Evolutionary conservation across 2,888 invertebrate species (phyloP).

Genomic region (Oconnorella tubifera): DNA sequence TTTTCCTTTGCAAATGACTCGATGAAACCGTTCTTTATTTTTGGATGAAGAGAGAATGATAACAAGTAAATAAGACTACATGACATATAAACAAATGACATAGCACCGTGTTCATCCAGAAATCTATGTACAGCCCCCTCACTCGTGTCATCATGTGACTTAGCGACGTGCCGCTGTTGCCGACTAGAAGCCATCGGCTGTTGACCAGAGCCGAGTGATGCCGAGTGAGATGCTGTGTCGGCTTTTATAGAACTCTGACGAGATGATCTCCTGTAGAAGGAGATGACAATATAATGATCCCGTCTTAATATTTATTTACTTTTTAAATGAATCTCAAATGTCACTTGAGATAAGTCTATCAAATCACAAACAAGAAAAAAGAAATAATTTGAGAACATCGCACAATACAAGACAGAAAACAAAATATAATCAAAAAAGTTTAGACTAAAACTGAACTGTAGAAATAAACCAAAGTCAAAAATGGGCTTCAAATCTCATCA

Average conservation of each 20-base stretch:
- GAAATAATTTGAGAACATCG: no score
- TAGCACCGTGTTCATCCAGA: constrained; percentile 71
- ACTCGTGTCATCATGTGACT: constrained; percentile 74
- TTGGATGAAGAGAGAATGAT: no score
- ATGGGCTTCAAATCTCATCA: no score
- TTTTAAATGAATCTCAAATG: background rate
- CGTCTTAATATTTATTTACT: background rate
- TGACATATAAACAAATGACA: constrained; percentile 3
- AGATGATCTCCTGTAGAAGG: no score
- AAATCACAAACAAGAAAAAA: no score
- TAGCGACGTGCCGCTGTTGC: constrained; percentile 75
- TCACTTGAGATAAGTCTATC: no score
- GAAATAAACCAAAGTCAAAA: no score
- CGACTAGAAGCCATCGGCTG: constrained; percentile 27
- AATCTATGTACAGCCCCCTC: constrained; percentile 83
- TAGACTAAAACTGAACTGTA: no score
- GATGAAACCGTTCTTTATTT: background rate
- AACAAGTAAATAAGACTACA: no score
- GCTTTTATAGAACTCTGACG: background rate
- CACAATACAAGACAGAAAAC: no score
- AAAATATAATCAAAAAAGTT: no score
- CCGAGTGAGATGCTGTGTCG: background rate
- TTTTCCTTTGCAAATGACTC: background rate
- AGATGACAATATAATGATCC: background rate
- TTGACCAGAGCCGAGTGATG: constrained; percentile 9